Base-by-base conservation (phyloP, 2,113 vertebrate species). In the Tyrannus savana region DNA sequence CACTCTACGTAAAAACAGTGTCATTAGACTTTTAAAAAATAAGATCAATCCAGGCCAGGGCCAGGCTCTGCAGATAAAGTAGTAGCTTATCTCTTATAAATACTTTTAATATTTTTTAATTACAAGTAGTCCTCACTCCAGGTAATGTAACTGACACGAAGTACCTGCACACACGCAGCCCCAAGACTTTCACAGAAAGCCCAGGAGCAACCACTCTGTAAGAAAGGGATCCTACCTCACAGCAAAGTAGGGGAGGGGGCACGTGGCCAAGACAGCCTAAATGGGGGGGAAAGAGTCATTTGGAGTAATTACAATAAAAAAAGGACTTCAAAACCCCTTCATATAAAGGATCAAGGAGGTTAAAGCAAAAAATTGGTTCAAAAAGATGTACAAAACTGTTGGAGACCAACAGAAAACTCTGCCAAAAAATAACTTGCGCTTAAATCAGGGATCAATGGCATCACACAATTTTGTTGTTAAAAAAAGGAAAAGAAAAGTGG, bases 141-240 rank as follows among this genome's bases (percentile, higher is more conserved):
- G 93, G 91, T 97, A 96, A 97, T 77, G 90, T 94, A 96, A 97
- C 92, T 96, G 93, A 98, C 95, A 95, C 90, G 87, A 94, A 93
- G 96, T 98, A 98, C 96, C 97, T 97, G 89, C 90, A 97, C 44
- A 95, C 97, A 98, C 86, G 14, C 59, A 96, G 97, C 97, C 97
- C 97, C 94, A 89, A 97, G 98, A 98, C 99, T 99, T 99, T 99
- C 99, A 99, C 98, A 98, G 99, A 99, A 99, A 99, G 99, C 98
- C 98, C 96, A 94, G 98, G 88, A 98, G 98, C 98, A 91, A 69
- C 46, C 93, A 98, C 96, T 93, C 95, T 96, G 75, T 97, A 97
- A 95, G 97, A 96, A 97, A 98, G 96, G 93, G 98, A 94, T 98
- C 96, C 98, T 93, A 97, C 97, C 97, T 97, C 97, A 96, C 95